Percentiles rank a stretch among this genome's conserved stretches.
Evolutionary conservation across 2,888 invertebrate genomes (phyloP).

Genomic region (Laothoe populi): DNA sequence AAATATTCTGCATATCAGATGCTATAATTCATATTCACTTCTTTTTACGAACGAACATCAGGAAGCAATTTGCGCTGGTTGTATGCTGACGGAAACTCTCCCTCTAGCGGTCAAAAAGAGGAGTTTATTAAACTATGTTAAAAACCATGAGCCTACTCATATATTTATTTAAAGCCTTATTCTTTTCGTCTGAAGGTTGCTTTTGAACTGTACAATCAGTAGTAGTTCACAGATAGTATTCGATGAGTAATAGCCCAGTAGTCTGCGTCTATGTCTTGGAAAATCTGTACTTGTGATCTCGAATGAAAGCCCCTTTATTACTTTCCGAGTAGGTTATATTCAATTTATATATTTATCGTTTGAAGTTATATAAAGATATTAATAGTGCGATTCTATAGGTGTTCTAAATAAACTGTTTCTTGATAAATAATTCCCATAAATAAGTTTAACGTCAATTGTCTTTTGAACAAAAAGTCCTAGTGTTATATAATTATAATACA

Average conservation of each 20-base stretch:
- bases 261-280: slow-evolving; percentile 57
- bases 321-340: slow-evolving; percentile 45
- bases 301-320: slow-evolving; percentile 51
- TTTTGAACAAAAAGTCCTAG: too few relatives aligned
- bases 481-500: too few relatives aligned
- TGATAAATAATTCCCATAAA: too few relatives aligned
- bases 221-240: slow-evolving; percentile 54
- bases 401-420: too few relatives aligned
- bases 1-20: slow-evolving; percentile 32
- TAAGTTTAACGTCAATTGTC: too few relatives aligned
- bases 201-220: slow-evolving; percentile 41
- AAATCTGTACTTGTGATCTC: slow-evolving; percentile 60
- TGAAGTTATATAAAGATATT: background rate
- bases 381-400: too few relatives aligned
- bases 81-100: slow-evolving; percentile 55
- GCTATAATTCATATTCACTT: slow-evolving; percentile 55
- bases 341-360: slow-evolving; percentile 28
- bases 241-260: slow-evolving; percentile 56
- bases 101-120: slow-evolving; percentile 48
- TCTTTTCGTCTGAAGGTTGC: slow-evolving; percentile 30
- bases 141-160: slow-evolving; percentile 44
- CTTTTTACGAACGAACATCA: slow-evolving; percentile 54
- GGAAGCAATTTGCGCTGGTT: slow-evolving; percentile 60
- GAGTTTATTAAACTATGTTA: slow-evolving; percentile 61
- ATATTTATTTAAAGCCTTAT: slow-evolving; percentile 37